These are phyloP conservation scores for Anguilla rostrata DNA, from an alignment of 2,113 vertebrate genomes.

Conservation along the genomic window DNA sequence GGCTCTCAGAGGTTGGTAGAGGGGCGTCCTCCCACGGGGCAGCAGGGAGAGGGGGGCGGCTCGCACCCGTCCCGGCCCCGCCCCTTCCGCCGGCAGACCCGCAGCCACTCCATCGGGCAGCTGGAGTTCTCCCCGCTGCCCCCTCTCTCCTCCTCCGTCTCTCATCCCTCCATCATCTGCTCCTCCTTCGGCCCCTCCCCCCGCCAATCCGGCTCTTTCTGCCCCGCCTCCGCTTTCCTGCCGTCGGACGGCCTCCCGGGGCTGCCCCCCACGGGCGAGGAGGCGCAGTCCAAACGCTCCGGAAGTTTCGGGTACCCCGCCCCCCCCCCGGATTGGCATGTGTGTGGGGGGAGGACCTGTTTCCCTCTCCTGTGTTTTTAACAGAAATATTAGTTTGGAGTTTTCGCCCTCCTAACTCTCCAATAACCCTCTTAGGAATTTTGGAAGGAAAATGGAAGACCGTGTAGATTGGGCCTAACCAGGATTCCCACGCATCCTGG, in stretches of 20 bases:
- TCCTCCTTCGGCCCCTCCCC: constrained; percentile 30
- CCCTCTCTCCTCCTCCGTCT: constrained; percentile 55
- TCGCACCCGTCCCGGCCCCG: constrained; percentile 55
- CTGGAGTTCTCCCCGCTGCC: constrained; percentile 70
- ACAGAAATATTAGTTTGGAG: not conserved
- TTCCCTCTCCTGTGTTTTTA: not conserved
- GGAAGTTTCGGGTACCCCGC: constrained; percentile 83
- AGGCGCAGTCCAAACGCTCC: constrained; percentile 62
- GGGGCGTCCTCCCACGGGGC: constrained; percentile 56
- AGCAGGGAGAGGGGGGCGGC: constrained; percentile 46
- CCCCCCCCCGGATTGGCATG: not conserved
- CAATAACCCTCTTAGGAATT: not conserved
- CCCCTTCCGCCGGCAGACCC: constrained; percentile 74
- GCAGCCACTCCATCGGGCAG: constrained; percentile 81
- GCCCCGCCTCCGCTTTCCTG: constrained; percentile 77
- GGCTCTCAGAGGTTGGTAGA: constrained; percentile 97
- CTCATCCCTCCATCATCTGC: constrained; percentile 53
- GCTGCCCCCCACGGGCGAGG: constrained; percentile 73
- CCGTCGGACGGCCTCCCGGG: constrained; percentile 72
- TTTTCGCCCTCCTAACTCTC: not conserved
- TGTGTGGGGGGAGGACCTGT: not conserved
- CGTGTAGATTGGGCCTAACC: no score
- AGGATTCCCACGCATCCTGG: no score
- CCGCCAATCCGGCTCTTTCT: constrained; percentile 64
- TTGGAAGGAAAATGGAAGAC: not conserved